Conservation (phyloP, 2,888 invertebrate genomes). For the Cerastoderma edule region DNA sequence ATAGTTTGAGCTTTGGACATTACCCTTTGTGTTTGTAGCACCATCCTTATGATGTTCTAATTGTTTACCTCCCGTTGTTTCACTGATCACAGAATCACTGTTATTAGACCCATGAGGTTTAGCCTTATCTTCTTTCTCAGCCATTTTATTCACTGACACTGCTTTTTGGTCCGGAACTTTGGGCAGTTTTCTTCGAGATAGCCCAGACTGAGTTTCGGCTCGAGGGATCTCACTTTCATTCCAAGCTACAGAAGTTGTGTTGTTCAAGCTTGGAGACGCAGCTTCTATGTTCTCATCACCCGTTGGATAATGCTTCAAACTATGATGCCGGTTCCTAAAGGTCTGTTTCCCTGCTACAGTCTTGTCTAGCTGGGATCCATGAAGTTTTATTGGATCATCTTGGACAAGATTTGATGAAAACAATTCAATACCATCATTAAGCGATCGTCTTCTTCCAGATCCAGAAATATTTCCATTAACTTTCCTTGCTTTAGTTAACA, state of each 20-base stretch:
- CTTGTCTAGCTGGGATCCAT: conserved; percentile 1
- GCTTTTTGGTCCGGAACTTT: conserved; percentile 15
- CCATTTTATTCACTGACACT: not conserved
- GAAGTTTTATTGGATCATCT: not conserved
- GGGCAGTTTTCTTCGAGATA: conserved; percentile 33
- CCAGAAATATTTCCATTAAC: not conserved
- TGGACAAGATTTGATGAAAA: not conserved
- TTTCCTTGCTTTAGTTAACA: not conserved
- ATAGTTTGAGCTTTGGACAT: no score
- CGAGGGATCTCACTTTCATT: not conserved
- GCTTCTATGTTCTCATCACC: not conserved
- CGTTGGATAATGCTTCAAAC: not conserved
- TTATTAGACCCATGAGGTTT: no score
- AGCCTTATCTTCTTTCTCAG: not conserved
- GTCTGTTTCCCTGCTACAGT: not conserved
- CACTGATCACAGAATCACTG: no score
- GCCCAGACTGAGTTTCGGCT: not conserved
- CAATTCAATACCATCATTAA: conserved; percentile 10
- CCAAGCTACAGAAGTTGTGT: no score
- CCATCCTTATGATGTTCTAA: no score
- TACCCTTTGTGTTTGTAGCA: no score
- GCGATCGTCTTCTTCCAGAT: conserved; percentile 3
- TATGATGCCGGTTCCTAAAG: not conserved
- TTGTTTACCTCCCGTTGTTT: no score
- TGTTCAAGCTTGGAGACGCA: no score